Conservation (phyloP, 1,140 invertebrate species). For the Drosophila cardini region DNA sequence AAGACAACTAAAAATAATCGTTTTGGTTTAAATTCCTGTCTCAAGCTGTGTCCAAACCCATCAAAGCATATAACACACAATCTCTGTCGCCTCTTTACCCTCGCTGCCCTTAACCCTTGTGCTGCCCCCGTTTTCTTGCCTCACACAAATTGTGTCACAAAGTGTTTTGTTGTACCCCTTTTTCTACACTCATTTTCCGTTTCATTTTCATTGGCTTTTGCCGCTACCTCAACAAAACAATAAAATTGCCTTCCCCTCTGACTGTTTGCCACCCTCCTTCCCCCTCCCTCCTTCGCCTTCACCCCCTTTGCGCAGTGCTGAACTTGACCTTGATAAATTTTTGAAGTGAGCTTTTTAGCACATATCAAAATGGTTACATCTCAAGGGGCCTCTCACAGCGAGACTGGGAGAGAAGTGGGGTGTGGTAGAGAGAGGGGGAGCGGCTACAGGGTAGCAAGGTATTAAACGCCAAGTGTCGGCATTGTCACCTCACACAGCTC, state of each 20-base stretch:
- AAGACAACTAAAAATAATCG: too few species aligned
- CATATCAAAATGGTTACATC: conserved; percentile 80
- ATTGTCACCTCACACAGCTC: conserved; percentile 30
- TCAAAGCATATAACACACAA: too few species aligned
- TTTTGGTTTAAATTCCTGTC: too few species aligned
- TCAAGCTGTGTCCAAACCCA: not conserved
- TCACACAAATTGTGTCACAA: conserved; percentile 55
- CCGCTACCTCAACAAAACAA: conserved; percentile 76
- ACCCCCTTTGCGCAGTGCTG: conserved; percentile 19
- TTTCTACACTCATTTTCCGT: conserved; percentile 34
- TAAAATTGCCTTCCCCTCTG: conserved; percentile 43
- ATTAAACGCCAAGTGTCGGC: conserved; percentile 41
- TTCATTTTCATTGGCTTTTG: conserved; percentile 53
- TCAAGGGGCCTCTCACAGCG: conserved; percentile 60
- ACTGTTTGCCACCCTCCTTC: not conserved
- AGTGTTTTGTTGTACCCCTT: conserved; percentile 57
- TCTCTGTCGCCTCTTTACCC: not conserved
- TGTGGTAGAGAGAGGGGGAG: not conserved
- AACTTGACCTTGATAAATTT: conserved; percentile 83
- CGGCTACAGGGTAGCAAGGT: conserved; percentile 24
- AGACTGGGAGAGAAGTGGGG: not conserved
- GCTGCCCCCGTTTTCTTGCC: not conserved
- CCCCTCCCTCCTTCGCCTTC: not conserved
- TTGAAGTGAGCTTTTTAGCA: conserved; percentile 81
- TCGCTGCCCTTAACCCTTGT: not conserved